Conservation (phyloP, 2,797 vertebrate species). For the Sebastolobus altivelis region DNA sequence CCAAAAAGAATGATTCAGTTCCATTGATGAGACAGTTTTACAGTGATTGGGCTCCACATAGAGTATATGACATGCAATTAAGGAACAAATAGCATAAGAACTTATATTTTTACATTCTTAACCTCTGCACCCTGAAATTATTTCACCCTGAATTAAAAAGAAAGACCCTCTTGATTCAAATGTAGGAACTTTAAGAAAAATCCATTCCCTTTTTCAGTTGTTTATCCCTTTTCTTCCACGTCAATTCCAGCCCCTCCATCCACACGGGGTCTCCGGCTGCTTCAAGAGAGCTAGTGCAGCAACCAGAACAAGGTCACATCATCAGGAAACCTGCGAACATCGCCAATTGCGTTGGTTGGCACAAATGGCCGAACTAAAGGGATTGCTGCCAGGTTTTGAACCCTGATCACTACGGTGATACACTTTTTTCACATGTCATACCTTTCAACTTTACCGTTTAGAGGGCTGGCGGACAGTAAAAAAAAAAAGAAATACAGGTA, state of each 20-base stretch:
- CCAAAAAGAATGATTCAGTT: conserved; percentile 78
- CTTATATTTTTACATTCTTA: conserved; percentile 77
- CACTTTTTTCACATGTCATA: neutral
- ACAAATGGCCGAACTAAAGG: conserved; percentile 35
- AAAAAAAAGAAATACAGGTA: neutral
- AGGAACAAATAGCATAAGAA: conserved; percentile 68
- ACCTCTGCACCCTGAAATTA: conserved; percentile 71
- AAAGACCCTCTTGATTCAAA: conserved; percentile 42
- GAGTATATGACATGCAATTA: conserved; percentile 83
- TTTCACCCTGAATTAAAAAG: conserved; percentile 68
- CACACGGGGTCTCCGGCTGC: neutral
- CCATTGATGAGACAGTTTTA: conserved; percentile 79
- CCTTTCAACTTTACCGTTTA: conserved; percentile 5
- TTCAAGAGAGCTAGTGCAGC: neutral
- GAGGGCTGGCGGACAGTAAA: neutral
- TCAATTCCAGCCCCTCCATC: neutral
- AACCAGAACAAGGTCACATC: conserved; percentile 12
- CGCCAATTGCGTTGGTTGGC: neutral
- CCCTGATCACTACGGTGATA: neutral
- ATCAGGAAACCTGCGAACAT: conserved; percentile 20
- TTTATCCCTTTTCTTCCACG: neutral
- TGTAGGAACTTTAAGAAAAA: conserved; percentile 1
- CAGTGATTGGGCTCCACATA: conserved; percentile 83
- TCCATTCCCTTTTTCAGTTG: neutral
- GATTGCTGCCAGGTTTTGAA: conserved; percentile 10